phyloP scores from a whole-genome alignment of 2,113 vertebrate genomes.

The Megalops atlanticus region DNA sequence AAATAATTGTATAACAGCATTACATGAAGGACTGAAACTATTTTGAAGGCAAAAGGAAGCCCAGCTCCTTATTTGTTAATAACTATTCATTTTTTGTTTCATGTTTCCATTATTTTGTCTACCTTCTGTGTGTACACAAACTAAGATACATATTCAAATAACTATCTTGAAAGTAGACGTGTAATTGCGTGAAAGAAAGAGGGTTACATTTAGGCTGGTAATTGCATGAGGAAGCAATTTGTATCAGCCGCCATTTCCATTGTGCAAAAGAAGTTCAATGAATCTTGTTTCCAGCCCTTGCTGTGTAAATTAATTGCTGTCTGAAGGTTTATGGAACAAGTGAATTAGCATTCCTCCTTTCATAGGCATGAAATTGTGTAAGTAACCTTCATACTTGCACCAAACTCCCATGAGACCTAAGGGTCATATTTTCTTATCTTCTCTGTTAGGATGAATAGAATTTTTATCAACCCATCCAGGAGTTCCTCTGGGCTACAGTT shows the following conservation, averaged over 20 bases:
- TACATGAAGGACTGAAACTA: too few relatives aligned
- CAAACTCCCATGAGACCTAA: background rate
- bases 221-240: background rate
- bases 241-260: background rate
- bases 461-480: background rate
- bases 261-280: background rate
- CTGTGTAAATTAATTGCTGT: conserved; percentile 5
- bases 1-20: too few relatives aligned
- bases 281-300: background rate
- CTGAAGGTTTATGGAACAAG: background rate
- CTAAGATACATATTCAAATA: background rate
- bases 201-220: background rate
- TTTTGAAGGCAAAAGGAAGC: too few relatives aligned
- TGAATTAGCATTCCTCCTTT: background rate
- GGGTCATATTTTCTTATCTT: background rate
- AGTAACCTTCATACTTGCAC: background rate
- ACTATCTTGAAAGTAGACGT: background rate
- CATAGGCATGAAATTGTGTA: background rate
- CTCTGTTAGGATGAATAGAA: background rate
- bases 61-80: too few relatives aligned
- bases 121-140: too few relatives aligned
- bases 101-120: too few relatives aligned
- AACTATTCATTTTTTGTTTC: too few relatives aligned
- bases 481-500: background rate
- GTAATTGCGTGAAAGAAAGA: background rate